phyloP scores from a whole-genome alignment of 2,113 vertebrate species.

The Syrmaticus mikado region DNA sequence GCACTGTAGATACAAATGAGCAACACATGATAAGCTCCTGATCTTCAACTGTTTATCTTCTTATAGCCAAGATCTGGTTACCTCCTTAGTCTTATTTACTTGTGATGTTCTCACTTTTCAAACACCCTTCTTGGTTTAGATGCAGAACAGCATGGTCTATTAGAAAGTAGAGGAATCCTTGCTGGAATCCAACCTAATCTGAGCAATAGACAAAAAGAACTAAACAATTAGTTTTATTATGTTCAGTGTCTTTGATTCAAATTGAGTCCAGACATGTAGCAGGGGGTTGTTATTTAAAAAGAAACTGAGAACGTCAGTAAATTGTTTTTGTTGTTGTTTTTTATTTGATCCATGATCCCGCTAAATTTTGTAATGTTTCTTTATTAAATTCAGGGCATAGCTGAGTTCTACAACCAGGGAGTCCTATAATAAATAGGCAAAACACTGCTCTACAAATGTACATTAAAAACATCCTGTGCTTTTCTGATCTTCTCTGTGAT shows the following conservation, averaged over 20 bases:
- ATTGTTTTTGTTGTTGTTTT: neutral
- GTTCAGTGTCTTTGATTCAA: neutral
- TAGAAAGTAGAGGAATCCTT: neutral
- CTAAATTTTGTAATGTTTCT: neutral
- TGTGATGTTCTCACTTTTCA: neutral
- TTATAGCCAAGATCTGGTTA: neutral
- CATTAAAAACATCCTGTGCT: neutral
- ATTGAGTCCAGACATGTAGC: neutral
- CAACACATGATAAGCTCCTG: neutral
- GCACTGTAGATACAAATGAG: neutral
- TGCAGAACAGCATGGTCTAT: neutral
- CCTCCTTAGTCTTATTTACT: neutral
- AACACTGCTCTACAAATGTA: neutral
- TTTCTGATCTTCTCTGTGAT: neutral
- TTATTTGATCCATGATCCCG: neutral
- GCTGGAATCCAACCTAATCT: neutral
- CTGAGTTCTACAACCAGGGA: neutral
- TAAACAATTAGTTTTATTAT: neutral
- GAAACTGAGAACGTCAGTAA: neutral
- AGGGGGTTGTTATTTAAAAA: neutral
- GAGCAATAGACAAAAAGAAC: fast-evolving
- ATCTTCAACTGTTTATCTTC: neutral
- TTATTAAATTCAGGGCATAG: neutral
- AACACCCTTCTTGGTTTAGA: neutral
- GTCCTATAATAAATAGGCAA: neutral